Conservation (phyloP, 1,140 invertebrate species). For the Drosophila subpulchrella region DNA sequence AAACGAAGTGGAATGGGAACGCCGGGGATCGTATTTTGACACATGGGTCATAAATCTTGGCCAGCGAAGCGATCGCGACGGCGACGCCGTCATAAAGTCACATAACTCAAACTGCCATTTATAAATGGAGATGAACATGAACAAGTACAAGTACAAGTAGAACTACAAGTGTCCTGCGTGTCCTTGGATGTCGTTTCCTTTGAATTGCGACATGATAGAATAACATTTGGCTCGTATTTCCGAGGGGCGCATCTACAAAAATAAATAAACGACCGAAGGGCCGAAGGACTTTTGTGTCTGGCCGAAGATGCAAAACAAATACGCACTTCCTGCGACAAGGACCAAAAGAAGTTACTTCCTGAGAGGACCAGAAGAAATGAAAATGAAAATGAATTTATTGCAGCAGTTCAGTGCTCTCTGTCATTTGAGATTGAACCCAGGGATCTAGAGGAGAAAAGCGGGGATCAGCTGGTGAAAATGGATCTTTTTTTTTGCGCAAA, state of each 20-base stretch:
- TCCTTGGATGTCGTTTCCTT: conserved; percentile 54
- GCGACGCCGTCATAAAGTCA: conserved; percentile 70
- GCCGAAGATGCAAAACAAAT: conserved; percentile 72
- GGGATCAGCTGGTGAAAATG: conserved; percentile 15
- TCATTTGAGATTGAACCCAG: conserved; percentile 41
- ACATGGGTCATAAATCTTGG: conserved; percentile 75
- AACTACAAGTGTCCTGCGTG: conserved; percentile 50
- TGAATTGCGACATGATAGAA: conserved; percentile 81
- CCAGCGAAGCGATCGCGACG: conserved; percentile 33
- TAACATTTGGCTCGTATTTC: conserved; percentile 80
- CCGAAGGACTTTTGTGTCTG: conserved; percentile 32
- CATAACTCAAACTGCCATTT: conserved; percentile 55
- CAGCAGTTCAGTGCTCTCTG: conserved; percentile 33
- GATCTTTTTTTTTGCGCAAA: neutral
- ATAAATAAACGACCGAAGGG: conserved; percentile 65
- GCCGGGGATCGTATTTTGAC: conserved; percentile 68
- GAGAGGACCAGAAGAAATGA: conserved; percentile 5
- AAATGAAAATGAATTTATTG: conserved; percentile 62
- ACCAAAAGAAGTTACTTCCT: conserved; percentile 77
- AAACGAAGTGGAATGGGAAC: neutral
- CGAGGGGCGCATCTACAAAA: conserved; percentile 50
- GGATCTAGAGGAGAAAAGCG: neutral
- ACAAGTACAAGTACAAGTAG: conserved; percentile 19
- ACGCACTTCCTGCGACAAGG: conserved; percentile 70
- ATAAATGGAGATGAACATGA: conserved; percentile 1